Evolutionary conservation across 2,888 invertebrate genomes (phyloP).

Genomic region (Fabriciana adippe): DNA sequence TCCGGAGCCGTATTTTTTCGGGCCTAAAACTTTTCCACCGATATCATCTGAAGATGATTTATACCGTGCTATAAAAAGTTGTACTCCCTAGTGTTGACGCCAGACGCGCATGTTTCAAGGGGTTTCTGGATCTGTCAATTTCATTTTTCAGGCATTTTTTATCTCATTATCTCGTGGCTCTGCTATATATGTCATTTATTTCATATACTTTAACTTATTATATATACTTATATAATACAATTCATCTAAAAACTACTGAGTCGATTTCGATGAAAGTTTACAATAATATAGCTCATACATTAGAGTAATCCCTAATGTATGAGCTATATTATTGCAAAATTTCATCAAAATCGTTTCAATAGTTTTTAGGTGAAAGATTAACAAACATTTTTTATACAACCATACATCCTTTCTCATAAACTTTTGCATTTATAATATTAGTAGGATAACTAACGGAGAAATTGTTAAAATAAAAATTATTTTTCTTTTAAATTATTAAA

Average conservation of each 20-base stretch:
- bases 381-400: no score
- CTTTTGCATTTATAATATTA: no score
- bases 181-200: not conserved
- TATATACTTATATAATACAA: not conserved
- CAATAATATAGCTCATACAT: no score
- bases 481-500: no score
- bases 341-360: not conserved
- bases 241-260: no score
- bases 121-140: not conserved
- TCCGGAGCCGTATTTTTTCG: slow-evolving; percentile 28
- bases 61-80: slow-evolving; percentile 31
- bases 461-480: no score
- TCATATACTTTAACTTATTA: not conserved
- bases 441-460: no score
- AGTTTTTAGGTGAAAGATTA: not conserved
- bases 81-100: slow-evolving; percentile 19
- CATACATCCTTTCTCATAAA: no score
- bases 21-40: slow-evolving; percentile 26
- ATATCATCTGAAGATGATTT: slow-evolving; percentile 37
- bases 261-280: no score
- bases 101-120: slow-evolving; percentile 9
- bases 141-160: not conserved
- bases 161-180: not conserved
- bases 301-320: not conserved
- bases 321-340: no score